Conservation (phyloP, 2,888 invertebrate species). For the Oscheius onirici region DNA sequence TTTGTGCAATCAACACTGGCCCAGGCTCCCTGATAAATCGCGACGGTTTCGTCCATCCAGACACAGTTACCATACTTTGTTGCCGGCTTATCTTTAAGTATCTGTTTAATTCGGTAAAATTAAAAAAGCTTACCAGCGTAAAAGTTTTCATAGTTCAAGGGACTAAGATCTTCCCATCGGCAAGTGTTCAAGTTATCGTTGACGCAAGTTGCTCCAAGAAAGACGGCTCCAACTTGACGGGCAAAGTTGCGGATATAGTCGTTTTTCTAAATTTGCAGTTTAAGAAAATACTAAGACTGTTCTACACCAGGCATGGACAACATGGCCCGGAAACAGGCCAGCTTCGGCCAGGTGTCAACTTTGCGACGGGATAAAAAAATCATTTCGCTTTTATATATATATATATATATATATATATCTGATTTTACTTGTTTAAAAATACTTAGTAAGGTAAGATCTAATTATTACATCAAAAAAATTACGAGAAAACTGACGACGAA, state of each 20-base stretch:
- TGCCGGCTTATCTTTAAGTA: not conserved
- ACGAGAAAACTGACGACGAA: too few species aligned
- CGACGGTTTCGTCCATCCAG: slow-evolving; percentile 13
- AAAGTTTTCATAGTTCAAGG: slow-evolving; percentile 5
- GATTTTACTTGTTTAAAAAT: too few species aligned
- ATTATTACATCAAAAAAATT: too few species aligned
- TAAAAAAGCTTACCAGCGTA: slow-evolving; percentile 16
- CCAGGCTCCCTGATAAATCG: slow-evolving; percentile 9
- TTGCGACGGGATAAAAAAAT: too few species aligned
- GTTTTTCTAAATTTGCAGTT: not conserved
- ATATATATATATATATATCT: too few species aligned
- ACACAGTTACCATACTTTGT: slow-evolving; percentile 20
- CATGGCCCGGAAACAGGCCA: too few species aligned
- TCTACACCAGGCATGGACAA: too few species aligned
- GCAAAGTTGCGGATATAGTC: slow-evolving; percentile 10
- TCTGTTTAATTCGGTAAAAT: not conserved
- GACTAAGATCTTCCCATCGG: slow-evolving; percentile 8
- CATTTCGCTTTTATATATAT: too few species aligned
- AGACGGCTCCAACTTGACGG: slow-evolving; percentile 17
- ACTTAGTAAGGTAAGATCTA: too few species aligned
- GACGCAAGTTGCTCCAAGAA: slow-evolving; percentile 1
- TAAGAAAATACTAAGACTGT: too few species aligned
- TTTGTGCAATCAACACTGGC: slow-evolving; percentile 18
- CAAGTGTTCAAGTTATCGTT: slow-evolving; percentile 1
- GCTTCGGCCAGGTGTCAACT: too few species aligned